Conservation (phyloP, 2,113 vertebrate species). For the Plestiodon gilberti region DNA sequence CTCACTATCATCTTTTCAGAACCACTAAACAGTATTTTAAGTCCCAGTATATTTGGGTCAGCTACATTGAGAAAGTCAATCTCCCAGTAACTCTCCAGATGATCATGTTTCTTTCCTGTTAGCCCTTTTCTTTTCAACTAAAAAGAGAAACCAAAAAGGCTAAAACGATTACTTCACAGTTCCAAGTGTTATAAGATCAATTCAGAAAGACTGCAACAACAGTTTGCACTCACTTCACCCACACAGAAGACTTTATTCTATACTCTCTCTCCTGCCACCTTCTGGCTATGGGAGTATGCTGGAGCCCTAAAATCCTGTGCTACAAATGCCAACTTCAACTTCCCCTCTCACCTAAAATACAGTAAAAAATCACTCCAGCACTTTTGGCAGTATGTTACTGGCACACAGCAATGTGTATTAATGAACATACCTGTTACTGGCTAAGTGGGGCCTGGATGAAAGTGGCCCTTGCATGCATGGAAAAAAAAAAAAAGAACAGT, state of each 20-base stretch:
- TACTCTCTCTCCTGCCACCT: neutral
- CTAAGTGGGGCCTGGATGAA: neutral
- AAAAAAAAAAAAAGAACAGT: neutral
- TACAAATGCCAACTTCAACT: neutral
- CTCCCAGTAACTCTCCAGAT: neutral
- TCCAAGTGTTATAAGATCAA: neutral
- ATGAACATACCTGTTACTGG: neutral
- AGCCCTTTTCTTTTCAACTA: neutral
- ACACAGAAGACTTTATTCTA: neutral
- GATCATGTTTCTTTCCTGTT: neutral
- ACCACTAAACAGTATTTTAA: neutral
- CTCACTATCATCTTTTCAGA: neutral
- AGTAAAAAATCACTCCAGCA: neutral
- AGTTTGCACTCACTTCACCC: neutral
- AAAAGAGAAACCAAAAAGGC: neutral
- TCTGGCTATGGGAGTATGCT: neutral
- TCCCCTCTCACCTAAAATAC: neutral
- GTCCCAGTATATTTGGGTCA: neutral
- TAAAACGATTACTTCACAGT: neutral
- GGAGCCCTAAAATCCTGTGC: neutral
- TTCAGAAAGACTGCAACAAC: neutral
- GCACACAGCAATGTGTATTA: neutral
- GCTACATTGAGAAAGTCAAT: neutral
- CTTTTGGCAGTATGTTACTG: neutral
- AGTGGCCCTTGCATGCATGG: neutral